A percentile compares a stretch with the other conserved stretches of the same genome.
These are phyloP conservation scores for Tyria jacobaeae DNA, from an alignment of 2,888 invertebrate genomes.

Conservation along the genomic window DNA sequence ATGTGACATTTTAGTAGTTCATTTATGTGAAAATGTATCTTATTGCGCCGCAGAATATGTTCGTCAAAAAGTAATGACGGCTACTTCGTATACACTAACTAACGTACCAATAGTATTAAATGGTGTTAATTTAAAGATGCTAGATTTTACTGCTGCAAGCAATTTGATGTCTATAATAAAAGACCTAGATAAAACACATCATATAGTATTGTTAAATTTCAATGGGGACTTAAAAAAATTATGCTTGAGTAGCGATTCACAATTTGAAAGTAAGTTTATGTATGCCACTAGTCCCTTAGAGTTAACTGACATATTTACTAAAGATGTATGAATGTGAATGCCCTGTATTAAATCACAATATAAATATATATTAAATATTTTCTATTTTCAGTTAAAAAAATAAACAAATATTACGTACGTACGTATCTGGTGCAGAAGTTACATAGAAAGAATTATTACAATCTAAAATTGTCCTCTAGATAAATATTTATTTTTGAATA, in stretches of 20 bases:
- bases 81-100: constrained; percentile 43
- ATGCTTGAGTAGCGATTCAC: constrained; percentile 65
- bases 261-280: constrained; percentile 61
- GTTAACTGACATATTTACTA: constrained; percentile 49
- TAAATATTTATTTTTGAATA: no score
- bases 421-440: no score
- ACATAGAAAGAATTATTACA: background rate
- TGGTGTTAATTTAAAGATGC: constrained; percentile 64
- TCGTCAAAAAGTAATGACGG: constrained; percentile 58
- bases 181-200: constrained; percentile 67
- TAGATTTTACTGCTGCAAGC: constrained; percentile 75
- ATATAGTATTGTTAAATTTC: constrained; percentile 71
- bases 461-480: background rate
- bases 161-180: constrained; percentile 71
- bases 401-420: no score
- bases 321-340: constrained; percentile 56
- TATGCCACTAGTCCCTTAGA: constrained; percentile 57
- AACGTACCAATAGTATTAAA: constrained; percentile 68
- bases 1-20: constrained; percentile 61
- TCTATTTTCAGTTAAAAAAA: no score
- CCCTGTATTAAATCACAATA: no score
- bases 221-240: constrained; percentile 60
- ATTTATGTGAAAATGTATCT: constrained; percentile 64
- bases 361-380: no score
- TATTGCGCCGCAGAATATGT: constrained; percentile 79